phyloP scores from a whole-genome alignment of 2,888 invertebrate genomes.

The Orchestes rusci region DNA sequence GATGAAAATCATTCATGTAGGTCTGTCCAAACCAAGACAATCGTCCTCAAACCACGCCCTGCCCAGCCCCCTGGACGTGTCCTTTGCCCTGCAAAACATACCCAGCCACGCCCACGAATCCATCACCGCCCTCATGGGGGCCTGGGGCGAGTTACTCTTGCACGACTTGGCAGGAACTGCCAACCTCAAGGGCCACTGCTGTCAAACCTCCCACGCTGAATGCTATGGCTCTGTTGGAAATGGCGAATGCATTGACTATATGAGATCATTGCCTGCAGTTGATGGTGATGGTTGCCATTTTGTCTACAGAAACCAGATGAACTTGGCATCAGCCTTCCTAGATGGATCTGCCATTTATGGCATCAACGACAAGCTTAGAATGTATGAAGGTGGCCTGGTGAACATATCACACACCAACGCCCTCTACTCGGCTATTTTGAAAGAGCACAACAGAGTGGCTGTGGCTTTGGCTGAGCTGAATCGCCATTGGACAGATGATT shows the following conservation, averaged over 20 bases:
- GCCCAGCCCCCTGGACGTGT: slow-evolving; percentile 54
- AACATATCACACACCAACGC: slow-evolving; percentile 61
- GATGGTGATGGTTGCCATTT: slow-evolving; percentile 56
- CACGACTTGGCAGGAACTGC: slow-evolving; percentile 65
- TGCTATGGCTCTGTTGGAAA: slow-evolving; percentile 48
- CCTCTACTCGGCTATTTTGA: slow-evolving; percentile 62
- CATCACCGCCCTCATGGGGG: slow-evolving; percentile 68
- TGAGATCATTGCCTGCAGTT: slow-evolving; percentile 61
- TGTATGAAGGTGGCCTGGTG: slow-evolving; percentile 67
- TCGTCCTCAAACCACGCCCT: slow-evolving; percentile 52
- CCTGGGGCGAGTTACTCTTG: slow-evolving; percentile 72
- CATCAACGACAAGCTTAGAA: slow-evolving; percentile 60
- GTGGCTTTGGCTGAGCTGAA: slow-evolving; percentile 63
- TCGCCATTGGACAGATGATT: slow-evolving; percentile 72
- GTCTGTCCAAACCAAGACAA: slow-evolving; percentile 45
- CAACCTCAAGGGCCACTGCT: slow-evolving; percentile 51
- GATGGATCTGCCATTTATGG: slow-evolving; percentile 83
- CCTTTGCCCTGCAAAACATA: slow-evolving; percentile 52
- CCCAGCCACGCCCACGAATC: slow-evolving; percentile 60
- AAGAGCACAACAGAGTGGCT: slow-evolving; percentile 76
- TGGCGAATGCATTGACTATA: slow-evolving; percentile 56
- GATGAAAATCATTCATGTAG: too few relatives aligned
- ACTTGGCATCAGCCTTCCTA: slow-evolving; percentile 72
- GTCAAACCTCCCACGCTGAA: slow-evolving; percentile 46
- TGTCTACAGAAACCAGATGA: slow-evolving; percentile 75